A percentile compares a stretch with the other conserved stretches of the same genome.
phyloP scores from a whole-genome alignment of 2,113 vertebrate species.

The Crotalus viridis region DNA sequence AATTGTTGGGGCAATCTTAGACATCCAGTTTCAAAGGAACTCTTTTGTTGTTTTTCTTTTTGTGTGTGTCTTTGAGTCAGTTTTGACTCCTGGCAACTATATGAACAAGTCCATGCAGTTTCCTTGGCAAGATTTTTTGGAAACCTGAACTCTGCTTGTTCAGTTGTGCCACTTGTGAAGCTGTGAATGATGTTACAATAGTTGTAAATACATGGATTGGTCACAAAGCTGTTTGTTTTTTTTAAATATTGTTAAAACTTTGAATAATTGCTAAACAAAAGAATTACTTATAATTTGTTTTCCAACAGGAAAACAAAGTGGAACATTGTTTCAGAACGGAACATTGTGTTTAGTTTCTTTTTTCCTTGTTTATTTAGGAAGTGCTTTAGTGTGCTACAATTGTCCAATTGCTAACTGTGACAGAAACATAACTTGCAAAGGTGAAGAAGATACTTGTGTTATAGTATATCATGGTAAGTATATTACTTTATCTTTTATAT shows the following conservation, averaged over 20 bases:
- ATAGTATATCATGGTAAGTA: neutral
- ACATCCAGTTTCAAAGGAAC: neutral
- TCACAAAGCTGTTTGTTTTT: neutral
- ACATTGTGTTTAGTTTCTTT: neutral
- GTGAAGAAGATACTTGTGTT: neutral
- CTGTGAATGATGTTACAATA: neutral
- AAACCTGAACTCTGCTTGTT: neutral
- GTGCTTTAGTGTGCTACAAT: neutral
- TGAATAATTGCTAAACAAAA: neutral
- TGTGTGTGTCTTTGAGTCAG: neutral
- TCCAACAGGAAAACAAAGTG: neutral
- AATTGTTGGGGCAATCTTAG: neutral
- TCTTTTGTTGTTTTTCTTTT: neutral
- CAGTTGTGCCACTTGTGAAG: neutral
- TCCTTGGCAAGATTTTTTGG: neutral
- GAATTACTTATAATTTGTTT: neutral
- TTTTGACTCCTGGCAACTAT: neutral
- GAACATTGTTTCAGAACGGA: neutral
- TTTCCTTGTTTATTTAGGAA: neutral
- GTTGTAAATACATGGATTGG: neutral
- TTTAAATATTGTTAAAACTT: neutral
- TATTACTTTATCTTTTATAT: neutral
- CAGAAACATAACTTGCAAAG: neutral
- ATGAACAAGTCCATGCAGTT: neutral
- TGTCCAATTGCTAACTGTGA: neutral